These are phyloP conservation scores for Neoaliturus tenellus DNA, from an alignment of 2,888 invertebrate species.

Conservation along the genomic window DNA sequence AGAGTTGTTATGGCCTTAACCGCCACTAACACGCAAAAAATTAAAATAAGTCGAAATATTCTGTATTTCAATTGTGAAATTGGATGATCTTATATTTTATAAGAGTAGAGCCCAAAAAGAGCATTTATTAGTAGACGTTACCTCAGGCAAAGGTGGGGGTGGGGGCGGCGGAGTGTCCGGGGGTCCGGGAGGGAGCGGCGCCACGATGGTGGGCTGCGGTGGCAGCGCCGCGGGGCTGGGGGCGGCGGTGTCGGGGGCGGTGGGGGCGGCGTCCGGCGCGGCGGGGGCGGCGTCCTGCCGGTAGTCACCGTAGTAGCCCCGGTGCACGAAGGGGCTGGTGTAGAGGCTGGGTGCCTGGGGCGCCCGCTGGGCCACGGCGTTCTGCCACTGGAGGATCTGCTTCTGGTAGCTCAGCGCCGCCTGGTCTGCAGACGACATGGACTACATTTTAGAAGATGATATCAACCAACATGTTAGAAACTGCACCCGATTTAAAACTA, in stretches of 20 bases:
- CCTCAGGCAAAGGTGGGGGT: not conserved
- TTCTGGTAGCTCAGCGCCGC: slow-evolving; percentile 61
- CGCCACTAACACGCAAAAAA: too few relatives aligned
- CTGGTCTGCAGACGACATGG: not conserved
- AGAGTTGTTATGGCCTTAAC: too few relatives aligned
- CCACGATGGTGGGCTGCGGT: not conserved
- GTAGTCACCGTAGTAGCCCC: slow-evolving; percentile 7
- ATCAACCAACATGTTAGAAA: too few relatives aligned
- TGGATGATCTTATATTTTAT: too few relatives aligned
- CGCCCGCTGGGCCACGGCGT: slow-evolving; percentile 58
- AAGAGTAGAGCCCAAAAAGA: too few relatives aligned
- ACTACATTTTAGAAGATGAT: too few relatives aligned
- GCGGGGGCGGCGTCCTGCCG: slow-evolving; percentile 36
- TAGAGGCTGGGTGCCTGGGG: not conserved
- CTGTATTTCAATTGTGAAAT: too few relatives aligned
- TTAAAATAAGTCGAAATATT: too few relatives aligned
- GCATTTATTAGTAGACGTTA: too few relatives aligned
- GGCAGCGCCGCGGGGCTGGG: slow-evolving; percentile 31
- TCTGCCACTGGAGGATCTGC: slow-evolving; percentile 66
- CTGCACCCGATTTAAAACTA: too few relatives aligned
- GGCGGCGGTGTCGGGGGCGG: slow-evolving; percentile 36
- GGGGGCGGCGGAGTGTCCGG: not conserved
- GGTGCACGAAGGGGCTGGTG: not conserved
- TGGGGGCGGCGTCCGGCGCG: not conserved
- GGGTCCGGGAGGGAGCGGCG: not conserved